Percentiles rank a stretch among this genome's conserved stretches.
Evolutionary conservation across 2,888 invertebrate genomes (phyloP).

Genomic region (Hirtodrosophila histrioides): DNA sequence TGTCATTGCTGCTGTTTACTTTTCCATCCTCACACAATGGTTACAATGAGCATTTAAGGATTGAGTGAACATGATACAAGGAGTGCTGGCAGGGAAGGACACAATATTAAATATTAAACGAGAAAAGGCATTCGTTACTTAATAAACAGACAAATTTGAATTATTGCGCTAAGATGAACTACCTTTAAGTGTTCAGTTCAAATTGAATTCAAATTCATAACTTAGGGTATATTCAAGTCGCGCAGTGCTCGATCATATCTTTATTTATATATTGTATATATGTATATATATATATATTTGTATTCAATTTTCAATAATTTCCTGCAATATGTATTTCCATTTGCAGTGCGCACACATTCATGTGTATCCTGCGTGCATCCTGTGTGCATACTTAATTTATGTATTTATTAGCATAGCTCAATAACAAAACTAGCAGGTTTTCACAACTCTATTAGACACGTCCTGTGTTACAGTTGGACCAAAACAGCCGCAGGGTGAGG

Average conservation of each 20-base stretch:
- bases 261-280: neutral
- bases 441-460: conserved; percentile 26
- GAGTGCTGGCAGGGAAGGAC: no score
- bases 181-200: no score
- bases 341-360: neutral
- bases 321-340: conserved; percentile 24
- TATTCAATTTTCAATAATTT: conserved; percentile 60
- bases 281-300: conserved; percentile 28
- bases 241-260: neutral
- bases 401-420: conserved; percentile 53
- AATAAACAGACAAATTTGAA: no score
- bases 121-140: no score
- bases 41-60: conserved; percentile 11
- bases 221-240: neutral
- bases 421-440: conserved; percentile 27
- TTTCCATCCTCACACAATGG: conserved; percentile 15
- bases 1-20: conserved; percentile 13
- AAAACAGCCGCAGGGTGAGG: no score
- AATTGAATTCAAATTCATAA: no score
- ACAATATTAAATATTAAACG: no score
- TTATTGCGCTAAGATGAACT: no score
- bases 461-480: no score
- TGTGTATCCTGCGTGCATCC: no score
- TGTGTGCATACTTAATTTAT: conserved; percentile 45
- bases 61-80: neutral